A percentile compares a stretch with the other conserved stretches of the same genome.
Conservation (phyloP, 2,113 vertebrate species). For the Rhea pennata region DNA sequence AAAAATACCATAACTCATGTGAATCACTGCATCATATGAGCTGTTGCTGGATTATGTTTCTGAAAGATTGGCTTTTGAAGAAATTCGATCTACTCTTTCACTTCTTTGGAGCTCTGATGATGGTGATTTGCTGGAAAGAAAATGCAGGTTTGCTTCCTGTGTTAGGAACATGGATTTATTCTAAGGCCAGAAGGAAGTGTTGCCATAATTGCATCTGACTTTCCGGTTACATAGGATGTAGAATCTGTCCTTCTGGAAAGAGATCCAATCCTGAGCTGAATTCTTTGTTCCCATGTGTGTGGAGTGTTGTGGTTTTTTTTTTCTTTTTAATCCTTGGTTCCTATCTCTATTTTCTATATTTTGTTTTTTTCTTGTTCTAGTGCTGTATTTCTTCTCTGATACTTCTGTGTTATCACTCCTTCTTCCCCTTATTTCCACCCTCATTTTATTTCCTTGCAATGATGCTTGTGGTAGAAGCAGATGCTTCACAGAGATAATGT, state of each 20-base stretch:
- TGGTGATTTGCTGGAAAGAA: not conserved
- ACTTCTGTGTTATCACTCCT: not conserved
- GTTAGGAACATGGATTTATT: not conserved
- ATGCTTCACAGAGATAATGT: accelerated
- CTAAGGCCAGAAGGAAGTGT: too few relatives aligned
- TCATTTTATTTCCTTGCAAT: not conserved
- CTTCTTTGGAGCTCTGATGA: not conserved
- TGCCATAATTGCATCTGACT: not conserved
- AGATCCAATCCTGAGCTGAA: not conserved
- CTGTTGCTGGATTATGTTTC: not conserved
- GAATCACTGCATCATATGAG: not conserved
- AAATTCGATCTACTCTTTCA: not conserved
- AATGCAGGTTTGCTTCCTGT: not conserved
- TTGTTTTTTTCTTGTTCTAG: not conserved
- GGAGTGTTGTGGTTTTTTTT: not conserved
- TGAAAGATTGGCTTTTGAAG: not conserved
- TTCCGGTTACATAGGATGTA: not conserved
- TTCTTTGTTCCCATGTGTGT: not conserved
- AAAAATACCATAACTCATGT: not conserved
- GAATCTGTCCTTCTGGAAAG: not conserved
- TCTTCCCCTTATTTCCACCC: accelerated
- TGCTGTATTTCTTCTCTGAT: not conserved
- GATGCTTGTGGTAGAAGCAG: not conserved
- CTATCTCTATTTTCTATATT: not conserved
- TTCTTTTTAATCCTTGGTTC: not conserved